phyloP scores from a whole-genome alignment of 2,888 invertebrate genomes.

The Therioaphis trifolii region DNA sequence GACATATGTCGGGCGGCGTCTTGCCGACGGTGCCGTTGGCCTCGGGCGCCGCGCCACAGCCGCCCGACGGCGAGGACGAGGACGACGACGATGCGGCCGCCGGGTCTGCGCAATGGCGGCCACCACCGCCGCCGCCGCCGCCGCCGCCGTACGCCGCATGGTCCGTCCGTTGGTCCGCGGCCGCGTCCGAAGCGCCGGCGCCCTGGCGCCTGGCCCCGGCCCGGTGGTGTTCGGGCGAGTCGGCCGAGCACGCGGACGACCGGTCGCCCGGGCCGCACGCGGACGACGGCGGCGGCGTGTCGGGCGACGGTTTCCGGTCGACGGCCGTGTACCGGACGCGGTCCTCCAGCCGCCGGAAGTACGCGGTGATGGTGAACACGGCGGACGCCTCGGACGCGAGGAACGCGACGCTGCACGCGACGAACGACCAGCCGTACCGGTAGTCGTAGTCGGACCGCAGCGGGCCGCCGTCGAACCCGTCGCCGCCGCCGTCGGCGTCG shows the following conservation, averaged over 20 bases:
- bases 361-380: constrained; percentile 64
- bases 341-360: constrained; percentile 58
- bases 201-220: too few species aligned
- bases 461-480: constrained; percentile 66
- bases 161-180: neutral
- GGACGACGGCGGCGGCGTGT: constrained; percentile 41
- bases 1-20: constrained; percentile 58
- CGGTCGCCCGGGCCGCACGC: constrained; percentile 5
- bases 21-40: constrained; percentile 19
- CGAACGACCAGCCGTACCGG: constrained; percentile 76
- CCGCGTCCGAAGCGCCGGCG: neutral
- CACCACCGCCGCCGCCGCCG: neutral
- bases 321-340: constrained; percentile 57
- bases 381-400: constrained; percentile 67
- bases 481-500: neutral
- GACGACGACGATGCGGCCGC: neutral
- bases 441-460: constrained; percentile 68
- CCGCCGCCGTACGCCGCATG: neutral
- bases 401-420: constrained; percentile 74
- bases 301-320: constrained; percentile 54
- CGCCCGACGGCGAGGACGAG: neutral
- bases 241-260: constrained; percentile 26
- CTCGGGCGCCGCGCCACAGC: neutral
- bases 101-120: neutral
- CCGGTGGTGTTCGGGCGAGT: neutral